Conservation (phyloP, 2,113 vertebrate species). For the Heterocephalus glaber region DNA sequence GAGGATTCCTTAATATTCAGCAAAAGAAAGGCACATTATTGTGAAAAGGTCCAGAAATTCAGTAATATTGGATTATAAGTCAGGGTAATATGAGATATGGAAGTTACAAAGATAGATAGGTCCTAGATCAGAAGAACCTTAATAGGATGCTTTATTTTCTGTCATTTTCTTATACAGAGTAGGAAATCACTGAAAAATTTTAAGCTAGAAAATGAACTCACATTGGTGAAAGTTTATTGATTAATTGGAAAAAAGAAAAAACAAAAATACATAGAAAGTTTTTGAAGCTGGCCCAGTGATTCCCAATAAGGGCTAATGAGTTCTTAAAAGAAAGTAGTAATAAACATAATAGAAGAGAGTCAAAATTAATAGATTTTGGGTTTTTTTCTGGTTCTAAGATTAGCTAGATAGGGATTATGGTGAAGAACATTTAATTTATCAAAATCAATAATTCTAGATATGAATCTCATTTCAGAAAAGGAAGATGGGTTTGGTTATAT, state of each 20-base stretch:
- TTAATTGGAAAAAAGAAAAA: neutral
- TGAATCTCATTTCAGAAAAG: neutral
- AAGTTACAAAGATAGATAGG: neutral
- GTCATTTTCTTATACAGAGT: neutral
- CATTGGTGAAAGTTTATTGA: neutral
- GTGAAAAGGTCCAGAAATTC: neutral
- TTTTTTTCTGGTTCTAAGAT: neutral
- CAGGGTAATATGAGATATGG: neutral
- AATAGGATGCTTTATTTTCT: neutral
- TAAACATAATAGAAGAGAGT: neutral
- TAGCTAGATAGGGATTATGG: neutral
- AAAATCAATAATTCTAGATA: neutral
- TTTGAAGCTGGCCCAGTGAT: neutral
- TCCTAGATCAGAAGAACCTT: neutral
- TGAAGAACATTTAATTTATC: neutral
- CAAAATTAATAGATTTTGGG: neutral
- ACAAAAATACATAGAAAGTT: neutral
- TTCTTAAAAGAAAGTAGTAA: neutral
- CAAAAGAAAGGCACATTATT: neutral
- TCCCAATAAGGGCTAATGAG: neutral
- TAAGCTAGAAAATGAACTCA: neutral
- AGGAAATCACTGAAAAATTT: neutral
- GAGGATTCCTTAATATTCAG: neutral
- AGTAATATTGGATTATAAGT: neutral
- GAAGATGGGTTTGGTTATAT: neutral